phyloP scores from a whole-genome alignment of 2,888 invertebrate species.

The Agriopis marginaria region DNA sequence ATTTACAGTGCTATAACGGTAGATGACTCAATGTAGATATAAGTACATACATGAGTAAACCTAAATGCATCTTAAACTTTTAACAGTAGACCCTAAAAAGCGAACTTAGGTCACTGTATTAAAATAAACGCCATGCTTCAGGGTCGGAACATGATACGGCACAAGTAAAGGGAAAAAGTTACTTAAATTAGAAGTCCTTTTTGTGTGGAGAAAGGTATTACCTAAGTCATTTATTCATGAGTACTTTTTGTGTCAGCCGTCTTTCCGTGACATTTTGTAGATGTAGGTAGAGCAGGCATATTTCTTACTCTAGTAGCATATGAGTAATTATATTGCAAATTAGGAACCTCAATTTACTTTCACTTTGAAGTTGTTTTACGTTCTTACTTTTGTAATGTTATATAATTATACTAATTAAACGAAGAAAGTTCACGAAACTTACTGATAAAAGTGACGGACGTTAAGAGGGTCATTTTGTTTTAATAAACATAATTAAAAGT shows the following conservation, averaged over 20 bases:
- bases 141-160: slow-evolving; percentile 50
- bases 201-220: slow-evolving; percentile 46
- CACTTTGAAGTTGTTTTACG: slow-evolving; percentile 23
- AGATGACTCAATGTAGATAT: no score
- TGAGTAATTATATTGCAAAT: slow-evolving; percentile 36
- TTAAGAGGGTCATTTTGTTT: background rate
- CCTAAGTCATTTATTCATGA: slow-evolving; percentile 61
- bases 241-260: slow-evolving; percentile 52
- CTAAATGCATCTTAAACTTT: background rate
- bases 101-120: slow-evolving; percentile 13
- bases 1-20: no score
- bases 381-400: slow-evolving; percentile 4
- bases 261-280: slow-evolving; percentile 43
- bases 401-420: slow-evolving; percentile 8
- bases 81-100: background rate
- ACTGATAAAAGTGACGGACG: background rate
- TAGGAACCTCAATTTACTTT: slow-evolving; percentile 24
- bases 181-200: slow-evolving; percentile 54
- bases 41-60: no score
- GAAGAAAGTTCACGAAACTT: background rate
- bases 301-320: slow-evolving; percentile 42
- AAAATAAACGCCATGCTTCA: slow-evolving; percentile 31
- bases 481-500: background rate
- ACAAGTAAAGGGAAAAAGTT: slow-evolving; percentile 56
- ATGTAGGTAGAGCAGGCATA: slow-evolving; percentile 29